Evolutionary conservation across 2,797 vertebrate genomes (phyloP), one percentile per base, ranked within the genome.

Genomic region (Acipenser oxyrinchus): DNA sequence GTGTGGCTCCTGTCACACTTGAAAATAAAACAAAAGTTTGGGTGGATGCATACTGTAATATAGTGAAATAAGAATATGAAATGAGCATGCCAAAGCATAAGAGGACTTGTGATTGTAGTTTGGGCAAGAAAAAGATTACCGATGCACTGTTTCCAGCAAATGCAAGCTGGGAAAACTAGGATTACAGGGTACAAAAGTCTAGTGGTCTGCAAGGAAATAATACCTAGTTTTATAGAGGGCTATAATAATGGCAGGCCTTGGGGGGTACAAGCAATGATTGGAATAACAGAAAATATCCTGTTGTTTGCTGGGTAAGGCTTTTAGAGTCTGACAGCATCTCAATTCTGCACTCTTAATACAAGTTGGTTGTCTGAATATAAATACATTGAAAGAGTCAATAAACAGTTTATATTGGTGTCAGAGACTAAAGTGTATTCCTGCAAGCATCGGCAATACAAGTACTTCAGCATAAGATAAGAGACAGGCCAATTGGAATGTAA

Each of bases 221-320:
- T 58, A 58, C 55, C 12, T 58, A 13, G 13, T 58, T 58, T 58
- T 11, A 58, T 58, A 58, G 55, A 58, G 10, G 13, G 23, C 60
- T 62, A 62, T 62, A 62, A 62, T 48, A 62, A 62, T 62, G 18
- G 60, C 60, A 62, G 60, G 60, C 60, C 60, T 37, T 62, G 48
- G 60, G 60, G 18, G 60, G 60, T 62, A 62, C 1, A 62, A 48
- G 48, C 48, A 62, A 62, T 62, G 60, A 62, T 48, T 62, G 4
- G 23, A 62, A 62, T 62, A 62, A 62, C 5, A 62, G 1, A 62
- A 62, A 62, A 62, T 37, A 18, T 12, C 18, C 10, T 9, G 18
- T 23, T 62, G 48, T 62, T 62, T 62, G 60, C 48, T 37, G 12
- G 18, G 10, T 12, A 62, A 62, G 23, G 18, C 60, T 18, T 18